A percentile compares a stretch with the other conserved stretches of the same genome.
Evolutionary conservation across 2,888 invertebrate genomes (phyloP).

Genomic region (Dermolepida albohirtum): DNA sequence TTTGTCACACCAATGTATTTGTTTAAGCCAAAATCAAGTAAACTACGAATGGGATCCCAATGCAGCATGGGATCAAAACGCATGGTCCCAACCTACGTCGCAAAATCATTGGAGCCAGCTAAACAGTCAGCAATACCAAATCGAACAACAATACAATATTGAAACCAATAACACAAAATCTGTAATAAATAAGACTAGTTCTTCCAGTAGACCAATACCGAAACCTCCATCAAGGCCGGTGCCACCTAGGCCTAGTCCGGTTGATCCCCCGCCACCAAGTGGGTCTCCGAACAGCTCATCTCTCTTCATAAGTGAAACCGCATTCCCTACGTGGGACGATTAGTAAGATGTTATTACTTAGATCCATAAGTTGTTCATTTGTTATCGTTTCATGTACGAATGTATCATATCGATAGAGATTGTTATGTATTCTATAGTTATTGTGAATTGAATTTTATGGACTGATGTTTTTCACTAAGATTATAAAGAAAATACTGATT

Average conservation of each 20-base stretch:
- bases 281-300: conserved; percentile 56
- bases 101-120: conserved; percentile 49
- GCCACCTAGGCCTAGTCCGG: conserved; percentile 52
- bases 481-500: conserved; percentile 26
- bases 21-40: conserved; percentile 42
- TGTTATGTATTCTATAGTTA: conserved; percentile 45
- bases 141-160: conserved; percentile 63
- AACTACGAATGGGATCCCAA: conserved; percentile 60
- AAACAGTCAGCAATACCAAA: conserved; percentile 58
- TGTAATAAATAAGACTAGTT: conserved; percentile 57
- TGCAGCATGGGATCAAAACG: conserved; percentile 62
- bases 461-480: conserved; percentile 40
- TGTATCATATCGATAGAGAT: conserved; percentile 46
- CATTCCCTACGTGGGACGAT: conserved; percentile 77
- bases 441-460: conserved; percentile 42
- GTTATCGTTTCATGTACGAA: conserved; percentile 45
- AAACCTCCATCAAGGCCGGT: conserved; percentile 46
- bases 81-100: conserved; percentile 58
- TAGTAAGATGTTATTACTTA: conserved; percentile 60
- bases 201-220: conserved; percentile 49
- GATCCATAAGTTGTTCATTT: conserved; percentile 45
- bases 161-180: conserved; percentile 63
- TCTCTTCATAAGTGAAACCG: conserved; percentile 71
- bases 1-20: too few species aligned
- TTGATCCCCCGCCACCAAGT: conserved; percentile 54